These are phyloP conservation scores for Trichonephila clavata DNA, from an alignment of 1,140 invertebrate species.

Conservation along the genomic window DNA sequence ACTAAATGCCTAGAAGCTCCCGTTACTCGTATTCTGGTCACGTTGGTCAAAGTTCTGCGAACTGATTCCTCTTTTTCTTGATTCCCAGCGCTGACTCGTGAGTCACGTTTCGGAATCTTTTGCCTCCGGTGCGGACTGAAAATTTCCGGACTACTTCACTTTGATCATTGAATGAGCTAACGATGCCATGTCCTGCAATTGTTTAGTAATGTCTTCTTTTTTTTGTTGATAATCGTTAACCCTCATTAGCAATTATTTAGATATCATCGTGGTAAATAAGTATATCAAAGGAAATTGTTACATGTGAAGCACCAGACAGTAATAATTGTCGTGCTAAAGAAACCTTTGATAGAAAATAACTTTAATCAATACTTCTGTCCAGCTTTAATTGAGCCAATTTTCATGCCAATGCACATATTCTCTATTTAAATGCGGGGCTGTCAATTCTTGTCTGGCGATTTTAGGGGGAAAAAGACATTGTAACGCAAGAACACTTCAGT, in stretches of 20 bases:
- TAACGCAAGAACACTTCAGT: no score
- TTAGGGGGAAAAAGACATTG: no score
- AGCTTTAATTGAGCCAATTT: no score
- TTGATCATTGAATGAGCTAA: background rate
- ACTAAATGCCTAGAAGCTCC: constrained; percentile 33
- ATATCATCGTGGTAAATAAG: background rate
- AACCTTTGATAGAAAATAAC: no score
- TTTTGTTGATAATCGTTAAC: background rate
- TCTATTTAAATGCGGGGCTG: no score
- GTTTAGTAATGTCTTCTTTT: background rate
- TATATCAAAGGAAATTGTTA: background rate
- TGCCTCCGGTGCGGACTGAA: background rate
- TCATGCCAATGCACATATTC: no score
- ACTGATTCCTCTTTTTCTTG: background rate
- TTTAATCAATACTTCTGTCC: no score
- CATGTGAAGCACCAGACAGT: no score
- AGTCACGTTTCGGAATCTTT: constrained; percentile 37
- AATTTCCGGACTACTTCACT: constrained; percentile 9
- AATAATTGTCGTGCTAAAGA: no score
- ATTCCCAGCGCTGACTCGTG: constrained; percentile 13
- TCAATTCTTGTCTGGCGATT: no score
- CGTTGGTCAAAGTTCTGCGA: constrained; percentile 35
- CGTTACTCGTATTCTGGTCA: constrained; percentile 16
- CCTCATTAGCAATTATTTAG: background rate
- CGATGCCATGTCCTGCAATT: background rate